Conservation (phyloP, 2,113 vertebrate genomes). For the Rissa tridactyla region DNA sequence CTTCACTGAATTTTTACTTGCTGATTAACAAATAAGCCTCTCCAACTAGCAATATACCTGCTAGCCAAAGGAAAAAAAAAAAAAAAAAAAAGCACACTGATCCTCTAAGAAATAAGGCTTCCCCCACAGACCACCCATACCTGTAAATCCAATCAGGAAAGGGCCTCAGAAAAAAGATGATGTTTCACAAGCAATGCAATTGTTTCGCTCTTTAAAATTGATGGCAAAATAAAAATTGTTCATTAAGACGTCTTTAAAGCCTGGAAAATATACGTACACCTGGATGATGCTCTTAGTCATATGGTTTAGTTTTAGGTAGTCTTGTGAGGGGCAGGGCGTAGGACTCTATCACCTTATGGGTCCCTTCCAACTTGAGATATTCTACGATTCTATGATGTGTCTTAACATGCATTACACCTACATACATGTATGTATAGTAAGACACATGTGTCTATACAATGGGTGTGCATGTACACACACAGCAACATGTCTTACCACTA, state of each 20-base stretch:
- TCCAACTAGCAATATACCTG: background rate
- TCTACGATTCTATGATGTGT: background rate
- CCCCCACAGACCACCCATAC: background rate
- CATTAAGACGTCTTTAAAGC: background rate
- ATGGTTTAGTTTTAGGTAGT: background rate
- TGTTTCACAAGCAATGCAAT: background rate
- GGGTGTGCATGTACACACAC: accelerated
- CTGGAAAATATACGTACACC: background rate
- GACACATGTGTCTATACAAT: background rate
- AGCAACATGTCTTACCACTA: background rate
- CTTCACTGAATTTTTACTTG: background rate
- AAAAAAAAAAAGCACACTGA: background rate
- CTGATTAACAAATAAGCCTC: background rate
- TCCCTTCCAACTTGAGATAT: background rate
- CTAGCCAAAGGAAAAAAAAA: background rate
- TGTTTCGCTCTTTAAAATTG: background rate
- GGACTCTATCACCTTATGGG: background rate
- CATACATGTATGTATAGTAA: accelerated
- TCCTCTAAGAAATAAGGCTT: background rate
- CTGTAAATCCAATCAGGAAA: background rate
- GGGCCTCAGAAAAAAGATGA: background rate
- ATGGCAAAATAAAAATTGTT: background rate
- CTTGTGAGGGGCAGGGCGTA: background rate
- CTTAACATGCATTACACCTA: background rate
- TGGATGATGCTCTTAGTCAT: background rate